Percentiles rank a stretch among this genome's conserved stretches.
phyloP scores from a whole-genome alignment of 2,113 vertebrate species.

The Megaceryle maxima region DNA sequence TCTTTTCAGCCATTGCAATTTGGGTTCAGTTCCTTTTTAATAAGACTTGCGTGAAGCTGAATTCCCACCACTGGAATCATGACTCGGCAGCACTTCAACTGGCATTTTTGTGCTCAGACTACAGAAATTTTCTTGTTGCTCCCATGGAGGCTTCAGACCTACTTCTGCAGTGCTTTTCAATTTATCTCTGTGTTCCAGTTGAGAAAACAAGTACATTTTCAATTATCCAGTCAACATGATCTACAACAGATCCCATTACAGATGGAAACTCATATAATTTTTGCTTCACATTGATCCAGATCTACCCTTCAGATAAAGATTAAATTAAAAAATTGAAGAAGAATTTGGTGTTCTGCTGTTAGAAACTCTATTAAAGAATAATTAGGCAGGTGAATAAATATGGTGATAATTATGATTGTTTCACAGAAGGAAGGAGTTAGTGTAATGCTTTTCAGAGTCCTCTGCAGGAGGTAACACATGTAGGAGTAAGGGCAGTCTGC shows the following conservation, averaged over 20 bases:
- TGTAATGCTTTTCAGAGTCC: neutral
- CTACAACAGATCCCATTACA: neutral
- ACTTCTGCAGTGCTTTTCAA: neutral
- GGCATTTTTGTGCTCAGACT: neutral
- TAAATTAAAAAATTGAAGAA: neutral
- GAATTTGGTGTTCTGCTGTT: neutral
- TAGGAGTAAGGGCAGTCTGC: neutral
- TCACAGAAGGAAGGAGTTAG: neutral
- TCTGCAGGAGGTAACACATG: neutral
- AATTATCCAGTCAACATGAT: neutral
- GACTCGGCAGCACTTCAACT: neutral
- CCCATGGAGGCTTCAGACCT: neutral
- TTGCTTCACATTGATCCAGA: neutral
- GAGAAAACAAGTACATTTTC: neutral
- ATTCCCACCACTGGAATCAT: neutral
- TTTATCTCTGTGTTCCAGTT: neutral
- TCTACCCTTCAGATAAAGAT: neutral
- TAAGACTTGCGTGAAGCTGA: neutral
- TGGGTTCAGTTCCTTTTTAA: neutral
- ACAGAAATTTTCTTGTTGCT: neutral
- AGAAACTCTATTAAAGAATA: neutral
- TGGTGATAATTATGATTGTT: neutral
- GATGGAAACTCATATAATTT: neutral
- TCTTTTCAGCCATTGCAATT: neutral
- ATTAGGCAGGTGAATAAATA: neutral